Evolutionary conservation across 2,888 invertebrate genomes (phyloP), one percentile per base, ranked within the genome.

Genomic region (Dicroscelio sp.): DNA sequence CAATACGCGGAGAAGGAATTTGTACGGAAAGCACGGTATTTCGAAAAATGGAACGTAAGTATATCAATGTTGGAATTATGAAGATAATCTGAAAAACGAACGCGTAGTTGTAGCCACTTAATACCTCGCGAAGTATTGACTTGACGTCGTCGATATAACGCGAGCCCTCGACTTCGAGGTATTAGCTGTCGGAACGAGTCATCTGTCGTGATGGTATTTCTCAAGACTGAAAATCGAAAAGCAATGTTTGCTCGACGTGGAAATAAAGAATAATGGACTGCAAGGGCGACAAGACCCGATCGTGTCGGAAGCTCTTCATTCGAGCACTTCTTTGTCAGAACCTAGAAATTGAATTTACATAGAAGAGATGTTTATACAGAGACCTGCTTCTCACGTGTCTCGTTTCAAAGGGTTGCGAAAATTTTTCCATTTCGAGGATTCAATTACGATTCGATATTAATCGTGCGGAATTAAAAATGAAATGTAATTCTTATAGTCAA

Each of bases 241-340:
- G 87, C 91, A 89, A 91, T 87, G 91, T 89, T 89, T 88, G 91
- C 76, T 84, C 86, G 86, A 76, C 86, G 83, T 65, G 76, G 67
- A 86, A 86, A 91, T 91, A 89, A 91, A 91, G 88, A 91, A 91
- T 91, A 91, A 91, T 91, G 91, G 86, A 80, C 69, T 85, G 88
- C 80, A 80, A 84, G 91, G 86, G 76, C 86, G 86, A 84, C 86
- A 88, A 91, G 78, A 86, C 67, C 79, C 79, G 86, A 88, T 88
- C 91, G 91, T 84, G 88, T 88, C 84, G 86, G 84, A 91, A 89
- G 69, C 84, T 86, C 91, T 89, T 89, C 88, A 86, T 91, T 91
- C 91, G 85, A 91, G 89, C 60, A 82, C 84, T 87, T 82, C 91
- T 91, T 91, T 91, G 89, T 91, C 91, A 78, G 58, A 38, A 69